Conservation (phyloP, 2,888 invertebrate species). For the Spodoptera littoralis region DNA sequence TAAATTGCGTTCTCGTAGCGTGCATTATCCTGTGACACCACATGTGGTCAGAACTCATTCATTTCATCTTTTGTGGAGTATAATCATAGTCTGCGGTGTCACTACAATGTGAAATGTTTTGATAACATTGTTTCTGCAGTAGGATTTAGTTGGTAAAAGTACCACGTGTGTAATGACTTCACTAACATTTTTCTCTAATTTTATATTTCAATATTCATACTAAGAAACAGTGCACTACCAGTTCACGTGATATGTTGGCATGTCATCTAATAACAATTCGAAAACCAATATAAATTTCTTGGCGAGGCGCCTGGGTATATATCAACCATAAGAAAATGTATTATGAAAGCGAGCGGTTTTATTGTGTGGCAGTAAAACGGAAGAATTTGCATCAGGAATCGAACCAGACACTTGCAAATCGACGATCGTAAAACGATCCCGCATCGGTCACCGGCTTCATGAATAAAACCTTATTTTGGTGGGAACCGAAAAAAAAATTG, state of each 20-base stretch:
- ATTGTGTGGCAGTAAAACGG: constrained; percentile 78
- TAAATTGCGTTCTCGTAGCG: constrained; percentile 64
- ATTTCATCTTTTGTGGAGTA: constrained; percentile 33
- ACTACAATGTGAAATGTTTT: constrained; percentile 15
- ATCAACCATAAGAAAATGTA: constrained; percentile 69
- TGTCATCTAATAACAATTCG: constrained; percentile 72
- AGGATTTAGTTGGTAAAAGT: neutral
- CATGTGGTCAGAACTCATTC: constrained; percentile 59
- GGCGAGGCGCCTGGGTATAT: constrained; percentile 59
- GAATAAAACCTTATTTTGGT: constrained; percentile 73
- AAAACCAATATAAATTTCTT: constrained; percentile 68
- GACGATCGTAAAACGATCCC: constrained; percentile 82
- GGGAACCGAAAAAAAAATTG: constrained; percentile 37
- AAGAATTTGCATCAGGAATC: constrained; percentile 80
- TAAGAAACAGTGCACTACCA: constrained; percentile 22
- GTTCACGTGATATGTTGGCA: constrained; percentile 57
- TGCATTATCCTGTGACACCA: constrained; percentile 66
- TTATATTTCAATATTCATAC: neutral
- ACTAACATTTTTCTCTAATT: neutral
- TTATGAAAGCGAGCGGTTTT: constrained; percentile 79
- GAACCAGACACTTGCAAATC: constrained; percentile 80
- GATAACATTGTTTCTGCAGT: neutral
- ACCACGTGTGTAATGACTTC: too few relatives aligned
- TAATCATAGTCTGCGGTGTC: constrained; percentile 24
- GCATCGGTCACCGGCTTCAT: constrained; percentile 75